Conservation (phyloP, 2,888 invertebrate genomes). For the Thera obeliscata region DNA sequence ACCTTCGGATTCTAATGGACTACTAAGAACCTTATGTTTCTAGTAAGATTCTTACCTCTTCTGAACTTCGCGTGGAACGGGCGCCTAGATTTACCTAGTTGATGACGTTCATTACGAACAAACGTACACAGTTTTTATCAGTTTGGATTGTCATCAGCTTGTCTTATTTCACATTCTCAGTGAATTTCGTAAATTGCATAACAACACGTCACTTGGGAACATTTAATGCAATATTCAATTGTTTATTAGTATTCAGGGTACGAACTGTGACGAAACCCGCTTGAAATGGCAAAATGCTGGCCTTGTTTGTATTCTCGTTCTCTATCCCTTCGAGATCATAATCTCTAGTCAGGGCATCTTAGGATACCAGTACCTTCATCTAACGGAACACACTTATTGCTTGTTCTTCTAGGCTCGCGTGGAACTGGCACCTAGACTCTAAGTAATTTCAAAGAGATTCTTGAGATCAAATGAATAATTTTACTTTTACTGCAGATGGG, state of each 20-base stretch:
- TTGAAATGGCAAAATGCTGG: conserved; percentile 26
- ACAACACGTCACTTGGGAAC: conserved; percentile 54
- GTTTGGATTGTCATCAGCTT: background rate
- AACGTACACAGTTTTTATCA: no score
- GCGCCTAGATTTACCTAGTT: no score
- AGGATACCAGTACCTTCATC: conserved; percentile 1
- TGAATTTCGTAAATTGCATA: conserved; percentile 26
- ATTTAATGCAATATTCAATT: conserved; percentile 61
- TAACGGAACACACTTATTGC: background rate
- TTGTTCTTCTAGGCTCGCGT: no score
- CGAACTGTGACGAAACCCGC: conserved; percentile 43
- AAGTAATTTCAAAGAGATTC: no score
- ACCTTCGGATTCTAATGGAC: no score
- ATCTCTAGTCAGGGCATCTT: background rate
- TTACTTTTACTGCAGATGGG: no score
- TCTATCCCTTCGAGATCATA: conserved; percentile 14
- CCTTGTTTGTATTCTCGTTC: conserved; percentile 22
- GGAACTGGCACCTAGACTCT: no score
- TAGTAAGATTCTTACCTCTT: no score
- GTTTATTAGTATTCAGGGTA: conserved; percentile 70
- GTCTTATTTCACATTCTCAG: conserved; percentile 7
- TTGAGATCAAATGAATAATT: no score
- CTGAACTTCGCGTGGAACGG: no score
- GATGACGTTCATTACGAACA: no score
- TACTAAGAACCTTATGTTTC: no score